phyloP scores from a whole-genome alignment of 2,888 invertebrate genomes.

The Leptogaster cylindrica region DNA sequence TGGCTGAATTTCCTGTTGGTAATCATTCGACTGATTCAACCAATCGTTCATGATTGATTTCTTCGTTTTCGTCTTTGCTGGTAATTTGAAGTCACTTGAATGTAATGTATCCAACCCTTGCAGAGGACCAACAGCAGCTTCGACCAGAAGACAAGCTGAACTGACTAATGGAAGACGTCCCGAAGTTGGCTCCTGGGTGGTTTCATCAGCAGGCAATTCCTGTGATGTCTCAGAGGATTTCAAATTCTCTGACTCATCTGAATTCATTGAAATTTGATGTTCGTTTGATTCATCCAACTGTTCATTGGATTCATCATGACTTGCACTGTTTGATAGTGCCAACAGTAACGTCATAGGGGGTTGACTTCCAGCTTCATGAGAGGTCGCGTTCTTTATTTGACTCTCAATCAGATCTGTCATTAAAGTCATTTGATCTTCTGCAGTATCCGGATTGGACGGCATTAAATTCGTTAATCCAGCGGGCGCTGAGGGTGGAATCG shows the following conservation, averaged over 20 bases:
- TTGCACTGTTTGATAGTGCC: constrained; percentile 64
- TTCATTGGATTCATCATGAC: too few species aligned
- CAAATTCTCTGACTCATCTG: constrained; percentile 46
- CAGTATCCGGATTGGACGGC: constrained; percentile 42
- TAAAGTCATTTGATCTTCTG: constrained; percentile 42
- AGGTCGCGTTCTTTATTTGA: constrained; percentile 46
- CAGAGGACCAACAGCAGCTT: constrained; percentile 82
- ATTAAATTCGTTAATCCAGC: not conserved
- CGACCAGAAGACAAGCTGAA: constrained; percentile 80
- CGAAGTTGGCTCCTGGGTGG: constrained; percentile 53
- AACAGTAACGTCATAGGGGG: constrained; percentile 66
- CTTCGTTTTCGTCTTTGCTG: constrained; percentile 77
- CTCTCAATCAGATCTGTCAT: constrained; percentile 42
- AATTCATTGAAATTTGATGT: constrained; percentile 14
- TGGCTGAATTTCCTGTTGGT: constrained; percentile 28
- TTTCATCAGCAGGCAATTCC: constrained; percentile 50
- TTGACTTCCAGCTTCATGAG: constrained; percentile 56
- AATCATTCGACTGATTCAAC: constrained; percentile 73
- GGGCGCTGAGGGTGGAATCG: constrained; percentile 50
- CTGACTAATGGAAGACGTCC: constrained; percentile 69
- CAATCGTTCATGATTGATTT: constrained; percentile 90
- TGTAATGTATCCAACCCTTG: constrained; percentile 59
- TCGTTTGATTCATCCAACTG: not conserved
- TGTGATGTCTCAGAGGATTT: constrained; percentile 5
- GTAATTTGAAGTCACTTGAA: constrained; percentile 77